Conservation (phyloP, 2,113 vertebrate species). For the Lepus europaeus region DNA sequence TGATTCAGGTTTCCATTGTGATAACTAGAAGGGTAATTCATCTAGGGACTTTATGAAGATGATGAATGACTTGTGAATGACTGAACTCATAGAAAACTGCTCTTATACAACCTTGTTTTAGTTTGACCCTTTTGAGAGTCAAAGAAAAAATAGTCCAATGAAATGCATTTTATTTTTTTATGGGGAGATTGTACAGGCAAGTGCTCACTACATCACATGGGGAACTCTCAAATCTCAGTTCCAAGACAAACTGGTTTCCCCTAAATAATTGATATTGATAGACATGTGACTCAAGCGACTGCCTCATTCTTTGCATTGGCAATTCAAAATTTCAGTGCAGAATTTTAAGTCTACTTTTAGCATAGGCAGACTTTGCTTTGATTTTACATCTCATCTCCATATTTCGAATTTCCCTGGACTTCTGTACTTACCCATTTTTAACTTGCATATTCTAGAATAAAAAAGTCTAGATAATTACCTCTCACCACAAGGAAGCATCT, state of each 20-base stretch:
- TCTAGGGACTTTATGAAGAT: neutral
- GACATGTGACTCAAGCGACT: neutral
- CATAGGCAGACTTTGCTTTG: neutral
- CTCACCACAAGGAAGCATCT: neutral
- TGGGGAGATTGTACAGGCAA: neutral
- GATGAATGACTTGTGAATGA: neutral
- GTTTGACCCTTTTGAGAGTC: neutral
- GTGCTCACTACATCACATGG: neutral
- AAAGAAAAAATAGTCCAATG: neutral
- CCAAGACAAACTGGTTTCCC: neutral
- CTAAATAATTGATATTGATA: neutral
- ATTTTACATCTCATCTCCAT: neutral
- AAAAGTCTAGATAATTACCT: neutral
- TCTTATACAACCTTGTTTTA: neutral
- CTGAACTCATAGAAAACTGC: neutral
- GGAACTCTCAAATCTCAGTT: conserved; percentile 19
- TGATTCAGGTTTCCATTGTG: neutral
- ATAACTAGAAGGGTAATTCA: neutral
- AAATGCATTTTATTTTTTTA: conserved; percentile 36
- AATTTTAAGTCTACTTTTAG: neutral
- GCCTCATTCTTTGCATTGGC: neutral
- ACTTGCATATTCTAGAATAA: neutral
- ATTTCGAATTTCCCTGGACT: neutral
- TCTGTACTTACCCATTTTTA: neutral
- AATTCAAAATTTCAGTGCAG: conserved; percentile 1